Evolutionary conservation across 2,113 vertebrate genomes (phyloP).

Genomic region (Hypocryptadius cinnamomeus): DNA sequence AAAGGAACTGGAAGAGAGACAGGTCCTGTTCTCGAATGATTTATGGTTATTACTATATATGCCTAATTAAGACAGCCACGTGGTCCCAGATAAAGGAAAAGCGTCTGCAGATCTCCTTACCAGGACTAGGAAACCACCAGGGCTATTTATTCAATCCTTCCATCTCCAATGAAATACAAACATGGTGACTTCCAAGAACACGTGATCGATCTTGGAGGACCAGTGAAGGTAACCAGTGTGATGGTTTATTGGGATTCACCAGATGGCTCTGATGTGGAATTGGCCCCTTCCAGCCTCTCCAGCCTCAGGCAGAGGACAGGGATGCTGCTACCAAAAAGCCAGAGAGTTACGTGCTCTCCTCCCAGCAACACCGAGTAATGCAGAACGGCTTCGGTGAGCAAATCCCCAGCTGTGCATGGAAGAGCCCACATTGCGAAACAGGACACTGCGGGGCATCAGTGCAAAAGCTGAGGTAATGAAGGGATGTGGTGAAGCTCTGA

Average conservation of each 20-base stretch:
- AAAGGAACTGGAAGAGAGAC: not conserved
- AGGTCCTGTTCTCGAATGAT: not conserved
- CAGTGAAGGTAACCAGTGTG: not conserved
- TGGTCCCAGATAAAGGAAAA: not conserved
- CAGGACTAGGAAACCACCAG: not conserved
- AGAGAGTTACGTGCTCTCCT: not conserved
- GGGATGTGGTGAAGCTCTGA: not conserved
- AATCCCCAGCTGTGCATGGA: not conserved
- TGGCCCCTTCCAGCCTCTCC: not conserved
- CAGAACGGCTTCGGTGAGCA: not conserved
- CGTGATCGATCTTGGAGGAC: not conserved
- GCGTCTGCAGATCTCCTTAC: not conserved
- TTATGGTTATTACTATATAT: not conserved
- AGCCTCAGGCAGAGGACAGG: not conserved
- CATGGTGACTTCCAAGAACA: not conserved
- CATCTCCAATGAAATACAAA: not conserved
- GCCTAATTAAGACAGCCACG: not conserved
- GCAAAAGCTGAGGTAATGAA: not conserved
- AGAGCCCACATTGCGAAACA: accelerated
- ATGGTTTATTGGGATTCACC: not conserved
- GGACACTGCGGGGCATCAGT: not conserved
- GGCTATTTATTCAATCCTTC: not conserved
- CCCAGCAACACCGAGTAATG: not conserved
- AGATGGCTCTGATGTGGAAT: constrained; percentile 16
- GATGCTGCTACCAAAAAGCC: not conserved